Percentiles rank a stretch among this genome's conserved stretches.
Evolutionary conservation across 1,140 invertebrate genomes (phyloP).

Genomic region (Aphidius gifuensis): DNA sequence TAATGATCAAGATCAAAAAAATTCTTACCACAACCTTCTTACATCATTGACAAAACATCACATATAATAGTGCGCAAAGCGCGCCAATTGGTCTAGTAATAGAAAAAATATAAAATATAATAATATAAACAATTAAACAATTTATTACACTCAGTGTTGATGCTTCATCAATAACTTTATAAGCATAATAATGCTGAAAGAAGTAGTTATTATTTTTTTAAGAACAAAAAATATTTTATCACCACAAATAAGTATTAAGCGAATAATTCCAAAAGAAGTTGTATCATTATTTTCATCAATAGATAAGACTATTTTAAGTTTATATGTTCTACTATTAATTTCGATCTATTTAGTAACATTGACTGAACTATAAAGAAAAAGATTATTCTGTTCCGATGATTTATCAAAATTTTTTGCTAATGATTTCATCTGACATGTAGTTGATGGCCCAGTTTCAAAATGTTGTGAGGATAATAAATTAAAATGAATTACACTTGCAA

Average conservation of each 20-base stretch:
- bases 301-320: conserved; percentile 2
- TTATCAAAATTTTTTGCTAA: neutral
- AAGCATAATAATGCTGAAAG: neutral
- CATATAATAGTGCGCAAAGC: no score
- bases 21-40: no score
- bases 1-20: no score
- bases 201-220: neutral
- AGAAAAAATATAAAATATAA: no score
- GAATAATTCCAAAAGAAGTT: conserved; percentile 4
- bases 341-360: conserved; percentile 15
- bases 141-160: no score
- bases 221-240: neutral
- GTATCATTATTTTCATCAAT: conserved; percentile 3
- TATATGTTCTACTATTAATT: conserved; percentile 7
- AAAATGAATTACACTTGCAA: neutral
- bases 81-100: no score
- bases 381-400: neutral
- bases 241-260: neutral
- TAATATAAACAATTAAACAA: no score
- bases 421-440: neutral
- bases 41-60: no score
- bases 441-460: neutral
- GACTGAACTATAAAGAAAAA: neutral
- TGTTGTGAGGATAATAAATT: neutral
- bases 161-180: neutral